phyloP scores from a whole-genome alignment of 1,140 invertebrate species.

The Zaprionus kolodkinae region DNA sequence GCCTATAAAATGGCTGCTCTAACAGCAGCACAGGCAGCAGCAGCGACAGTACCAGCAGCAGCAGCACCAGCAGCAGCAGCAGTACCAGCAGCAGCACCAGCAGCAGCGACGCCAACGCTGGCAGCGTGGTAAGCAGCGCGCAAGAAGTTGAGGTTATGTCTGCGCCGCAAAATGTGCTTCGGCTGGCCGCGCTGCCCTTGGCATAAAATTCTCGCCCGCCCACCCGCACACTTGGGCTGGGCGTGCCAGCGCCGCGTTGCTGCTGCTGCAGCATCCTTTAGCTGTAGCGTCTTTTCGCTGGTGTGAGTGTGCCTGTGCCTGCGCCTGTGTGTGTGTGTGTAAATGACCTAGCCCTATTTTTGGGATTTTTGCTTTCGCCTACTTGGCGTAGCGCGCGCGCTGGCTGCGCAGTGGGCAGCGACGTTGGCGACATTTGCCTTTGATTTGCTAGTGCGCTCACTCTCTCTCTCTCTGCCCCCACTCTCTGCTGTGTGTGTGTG shows the following conservation, averaged over 20 bases:
- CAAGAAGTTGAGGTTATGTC: conserved; percentile 82
- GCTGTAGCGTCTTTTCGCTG: conserved; percentile 11
- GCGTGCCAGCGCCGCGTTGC: conserved; percentile 46
- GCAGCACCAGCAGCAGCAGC: conserved; percentile 18
- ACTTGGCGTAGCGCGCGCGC: conserved; percentile 25
- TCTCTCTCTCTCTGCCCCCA: neutral
- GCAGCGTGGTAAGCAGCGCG: conserved; percentile 81
- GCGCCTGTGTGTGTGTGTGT: conserved; percentile 5
- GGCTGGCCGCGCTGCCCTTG: conserved; percentile 55
- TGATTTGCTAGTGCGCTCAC: conserved; percentile 20
- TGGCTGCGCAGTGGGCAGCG: conserved; percentile 46
- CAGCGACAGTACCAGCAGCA: too few relatives aligned
- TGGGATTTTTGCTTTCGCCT: conserved; percentile 41
- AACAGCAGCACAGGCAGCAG: conserved; percentile 55
- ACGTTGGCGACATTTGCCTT: conserved; percentile 34
- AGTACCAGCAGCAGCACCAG: neutral
- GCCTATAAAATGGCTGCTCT: conserved; percentile 78
- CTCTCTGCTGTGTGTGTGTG: conserved; percentile 8
- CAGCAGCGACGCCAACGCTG: conserved; percentile 26
- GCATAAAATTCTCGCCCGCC: conserved; percentile 45
- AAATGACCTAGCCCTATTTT: conserved; percentile 80
- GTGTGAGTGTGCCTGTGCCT: conserved; percentile 22
- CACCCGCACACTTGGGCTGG: conserved; percentile 34
- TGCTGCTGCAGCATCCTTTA: conserved; percentile 37
- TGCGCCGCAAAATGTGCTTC: conserved; percentile 78